Evolutionary conservation across 2,797 vertebrate species (phyloP).

Genomic region (Phalloptychus januarius): DNA sequence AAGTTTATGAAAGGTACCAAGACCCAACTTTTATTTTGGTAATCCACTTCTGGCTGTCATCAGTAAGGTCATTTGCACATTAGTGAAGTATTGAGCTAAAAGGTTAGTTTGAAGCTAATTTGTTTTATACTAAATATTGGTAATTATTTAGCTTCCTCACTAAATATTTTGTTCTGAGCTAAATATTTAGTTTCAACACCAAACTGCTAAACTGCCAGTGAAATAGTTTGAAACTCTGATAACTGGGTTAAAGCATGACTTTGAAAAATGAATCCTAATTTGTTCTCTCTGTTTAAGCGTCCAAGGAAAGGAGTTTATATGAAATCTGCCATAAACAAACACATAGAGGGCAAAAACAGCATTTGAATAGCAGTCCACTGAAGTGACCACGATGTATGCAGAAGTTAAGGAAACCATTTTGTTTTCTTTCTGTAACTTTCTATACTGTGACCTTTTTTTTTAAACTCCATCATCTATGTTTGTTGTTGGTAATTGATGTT

Average conservation of each 20-base stretch:
- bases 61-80: too few relatives aligned
- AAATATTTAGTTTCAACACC: background rate
- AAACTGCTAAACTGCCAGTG: background rate
- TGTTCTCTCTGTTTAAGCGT: background rate
- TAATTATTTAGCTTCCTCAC: background rate
- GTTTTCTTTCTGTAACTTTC: background rate
- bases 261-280: background rate
- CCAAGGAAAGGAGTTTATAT: background rate
- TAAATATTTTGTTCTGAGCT: background rate
- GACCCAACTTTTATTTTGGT: too few relatives aligned
- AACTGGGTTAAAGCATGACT: background rate
- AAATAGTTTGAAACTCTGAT: background rate
- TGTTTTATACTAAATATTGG: too few relatives aligned
- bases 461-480: conserved; percentile 2
- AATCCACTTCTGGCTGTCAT: too few relatives aligned
- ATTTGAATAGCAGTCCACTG: background rate
- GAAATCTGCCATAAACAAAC: background rate
- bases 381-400: background rate
- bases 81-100: too few relatives aligned
- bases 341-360: background rate
- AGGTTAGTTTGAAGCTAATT: too few relatives aligned
- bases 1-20: too few relatives aligned
- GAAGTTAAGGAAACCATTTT: background rate
- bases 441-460: conserved; percentile 4
- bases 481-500: background rate